A percentile compares a stretch with the other conserved stretches of the same genome.
Evolutionary conservation across 1,140 invertebrate genomes (phyloP).

Genomic region (Subanguina moxae): DNA sequence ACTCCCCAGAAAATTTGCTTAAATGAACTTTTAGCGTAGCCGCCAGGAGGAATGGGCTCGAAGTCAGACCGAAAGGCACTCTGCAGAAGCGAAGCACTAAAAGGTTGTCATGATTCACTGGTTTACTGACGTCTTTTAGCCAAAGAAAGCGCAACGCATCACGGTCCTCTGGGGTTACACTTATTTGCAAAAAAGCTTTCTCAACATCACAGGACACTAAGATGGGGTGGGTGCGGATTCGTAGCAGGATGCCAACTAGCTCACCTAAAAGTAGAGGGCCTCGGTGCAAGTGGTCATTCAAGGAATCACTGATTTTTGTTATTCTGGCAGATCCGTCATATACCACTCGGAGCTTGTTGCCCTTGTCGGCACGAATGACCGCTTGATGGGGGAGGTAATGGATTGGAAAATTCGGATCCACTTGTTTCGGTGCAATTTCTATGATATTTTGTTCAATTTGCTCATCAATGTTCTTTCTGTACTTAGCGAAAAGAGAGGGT

Average conservation of each 20-base stretch:
- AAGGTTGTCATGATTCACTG: conserved; percentile 17
- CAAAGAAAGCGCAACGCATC: conserved; percentile 21
- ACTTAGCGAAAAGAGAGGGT: conserved; percentile 11
- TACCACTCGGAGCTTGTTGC: conserved; percentile 26
- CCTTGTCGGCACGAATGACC: conserved; percentile 15
- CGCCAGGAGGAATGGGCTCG: conserved; percentile 30
- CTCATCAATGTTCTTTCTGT: not conserved
- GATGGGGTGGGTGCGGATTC: conserved; percentile 9
- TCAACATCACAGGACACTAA: conserved; percentile 9
- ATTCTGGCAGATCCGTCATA: conserved; percentile 26
- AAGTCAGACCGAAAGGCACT: conserved; percentile 36
- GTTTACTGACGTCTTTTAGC: conserved; percentile 8
- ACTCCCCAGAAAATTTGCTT: not conserved
- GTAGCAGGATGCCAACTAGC: conserved; percentile 15
- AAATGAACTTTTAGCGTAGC: conserved; percentile 20
- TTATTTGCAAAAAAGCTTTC: conserved; percentile 19
- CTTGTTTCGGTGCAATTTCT: conserved; percentile 3
- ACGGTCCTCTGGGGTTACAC: not conserved
- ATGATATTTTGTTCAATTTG: conserved; percentile 11
- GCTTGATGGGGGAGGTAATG: conserved; percentile 27
- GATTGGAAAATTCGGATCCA: not conserved
- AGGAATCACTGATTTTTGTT: not conserved
- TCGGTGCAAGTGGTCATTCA: conserved; percentile 29
- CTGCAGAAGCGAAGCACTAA: conserved; percentile 18
- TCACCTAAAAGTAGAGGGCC: conserved; percentile 29